Conservation (phyloP, 2,797 vertebrate species). For the Argentina silus region DNA sequence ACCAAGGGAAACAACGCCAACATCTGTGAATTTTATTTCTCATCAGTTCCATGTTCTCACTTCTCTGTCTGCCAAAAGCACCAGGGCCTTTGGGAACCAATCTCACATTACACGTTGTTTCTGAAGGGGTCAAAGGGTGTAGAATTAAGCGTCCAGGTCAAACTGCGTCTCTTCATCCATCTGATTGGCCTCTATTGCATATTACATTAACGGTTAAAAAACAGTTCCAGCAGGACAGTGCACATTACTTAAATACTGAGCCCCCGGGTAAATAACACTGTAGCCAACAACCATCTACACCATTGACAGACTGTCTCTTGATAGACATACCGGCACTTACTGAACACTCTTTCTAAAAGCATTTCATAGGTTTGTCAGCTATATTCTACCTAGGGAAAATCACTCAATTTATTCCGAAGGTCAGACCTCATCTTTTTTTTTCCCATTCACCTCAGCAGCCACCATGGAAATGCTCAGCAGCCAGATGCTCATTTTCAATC, state of each 20-base stretch:
- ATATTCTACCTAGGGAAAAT: slow-evolving; percentile 58
- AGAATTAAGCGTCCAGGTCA: slow-evolving; percentile 59
- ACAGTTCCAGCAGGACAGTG: slow-evolving; percentile 58
- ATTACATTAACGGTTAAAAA: slow-evolving; percentile 72
- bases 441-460: slow-evolving; percentile 37
- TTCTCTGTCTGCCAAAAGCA: slow-evolving; percentile 67
- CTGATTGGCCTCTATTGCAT: slow-evolving; percentile 65
- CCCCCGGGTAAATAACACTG: slow-evolving; percentile 63
- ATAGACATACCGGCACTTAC: slow-evolving; percentile 48
- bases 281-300: slow-evolving; percentile 45
- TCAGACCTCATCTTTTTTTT: slow-evolving; percentile 46
- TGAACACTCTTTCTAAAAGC: slow-evolving; percentile 46
- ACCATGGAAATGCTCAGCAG: slow-evolving; percentile 44
- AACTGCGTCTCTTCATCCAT: slow-evolving; percentile 57
- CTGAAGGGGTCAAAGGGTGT: slow-evolving; percentile 70
- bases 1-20: slow-evolving; percentile 65
- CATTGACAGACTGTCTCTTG: slow-evolving; percentile 45
- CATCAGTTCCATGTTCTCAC: slow-evolving; percentile 73
- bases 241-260: slow-evolving; percentile 68
- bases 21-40: slow-evolving; percentile 84
- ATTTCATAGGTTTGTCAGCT: slow-evolving; percentile 53
- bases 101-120: slow-evolving; percentile 71
- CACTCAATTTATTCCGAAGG: not conserved
- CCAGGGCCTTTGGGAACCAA: slow-evolving; percentile 43
- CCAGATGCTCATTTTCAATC: slow-evolving; percentile 48